These are phyloP conservation scores for Herminia tarsipennalis DNA, from an alignment of 2,888 invertebrate species.

Conservation along the genomic window DNA sequence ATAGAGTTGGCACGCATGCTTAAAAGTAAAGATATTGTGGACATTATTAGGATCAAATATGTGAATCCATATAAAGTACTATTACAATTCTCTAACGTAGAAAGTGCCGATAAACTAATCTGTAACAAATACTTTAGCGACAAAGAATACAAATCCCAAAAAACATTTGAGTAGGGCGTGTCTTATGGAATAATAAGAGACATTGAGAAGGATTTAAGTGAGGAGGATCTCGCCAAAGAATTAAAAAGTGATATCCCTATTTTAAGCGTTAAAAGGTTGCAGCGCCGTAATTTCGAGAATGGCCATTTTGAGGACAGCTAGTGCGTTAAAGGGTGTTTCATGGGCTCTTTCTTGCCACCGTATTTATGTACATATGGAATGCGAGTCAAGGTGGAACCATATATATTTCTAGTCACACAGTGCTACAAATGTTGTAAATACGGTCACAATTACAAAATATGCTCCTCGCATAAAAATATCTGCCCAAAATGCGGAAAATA, in stretches of 20 bases:
- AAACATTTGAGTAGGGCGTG: not conserved
- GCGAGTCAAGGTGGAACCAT: conserved; percentile 13
- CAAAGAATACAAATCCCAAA: not conserved
- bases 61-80: not conserved
- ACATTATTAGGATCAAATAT: not conserved
- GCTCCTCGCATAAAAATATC: conserved; percentile 3
- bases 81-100: no score
- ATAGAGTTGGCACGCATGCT: not conserved
- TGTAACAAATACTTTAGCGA: not conserved
- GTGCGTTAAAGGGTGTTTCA: conserved; percentile 12
- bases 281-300: not conserved
- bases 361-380: conserved; percentile 8
- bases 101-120: conserved; percentile 3
- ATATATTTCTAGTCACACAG: no score
- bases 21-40: not conserved
- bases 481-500: conserved; percentile 13
- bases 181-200: conserved; percentile 4
- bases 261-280: conserved; percentile 2
- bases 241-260: not conserved
- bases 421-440: no score
- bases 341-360: not conserved
- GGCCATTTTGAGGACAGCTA: not conserved
- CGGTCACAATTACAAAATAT: no score
- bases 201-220: not conserved
- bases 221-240: not conserved